phyloP scores from a whole-genome alignment of 1,140 invertebrate species.

The Diabrotica undecimpunctata region DNA sequence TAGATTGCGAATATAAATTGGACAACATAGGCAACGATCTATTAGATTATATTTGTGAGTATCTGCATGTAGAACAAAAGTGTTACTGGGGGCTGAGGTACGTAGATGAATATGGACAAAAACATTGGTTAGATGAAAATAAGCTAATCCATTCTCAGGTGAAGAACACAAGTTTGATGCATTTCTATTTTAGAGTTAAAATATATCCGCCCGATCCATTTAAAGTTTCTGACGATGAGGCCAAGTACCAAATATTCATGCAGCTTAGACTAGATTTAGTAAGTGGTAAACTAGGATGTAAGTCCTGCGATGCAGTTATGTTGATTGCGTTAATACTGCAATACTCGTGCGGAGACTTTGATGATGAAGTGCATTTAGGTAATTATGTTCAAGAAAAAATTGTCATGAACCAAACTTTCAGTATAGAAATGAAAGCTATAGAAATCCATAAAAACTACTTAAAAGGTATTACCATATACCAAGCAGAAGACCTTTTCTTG shows the following conservation, averaged over 20 bases:
- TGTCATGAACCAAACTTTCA: constrained; percentile 15
- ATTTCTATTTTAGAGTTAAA: constrained; percentile 27
- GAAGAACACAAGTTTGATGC: constrained; percentile 12
- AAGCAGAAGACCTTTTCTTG: constrained; percentile 25
- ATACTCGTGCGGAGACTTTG: constrained; percentile 20
- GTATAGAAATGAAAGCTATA: constrained; percentile 20
- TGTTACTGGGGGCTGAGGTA: constrained; percentile 24
- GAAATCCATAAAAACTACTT: constrained; percentile 28
- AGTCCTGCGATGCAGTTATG: constrained; percentile 19
- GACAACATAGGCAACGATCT: constrained; percentile 22
- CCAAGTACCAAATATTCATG: constrained; percentile 21
- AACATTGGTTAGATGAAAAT: constrained; percentile 24
- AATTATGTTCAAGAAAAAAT: constrained; percentile 24
- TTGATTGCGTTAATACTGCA: constrained; percentile 24
- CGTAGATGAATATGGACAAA: constrained; percentile 22
- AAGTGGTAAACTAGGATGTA: constrained; percentile 22
- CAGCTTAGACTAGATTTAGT: constrained; percentile 25
- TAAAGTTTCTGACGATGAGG: constrained; percentile 17
- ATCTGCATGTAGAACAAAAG: constrained; percentile 19
- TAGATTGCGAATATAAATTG: constrained; percentile 29
- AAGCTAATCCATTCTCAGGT: constrained; percentile 25
- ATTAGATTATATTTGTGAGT: constrained; percentile 18
- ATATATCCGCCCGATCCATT: constrained; percentile 27
- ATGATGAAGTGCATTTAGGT: constrained; percentile 5
- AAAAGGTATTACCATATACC: constrained; percentile 2